Evolutionary conservation across 2,888 invertebrate species (phyloP).

Genomic region (Eustalomyia histrio): DNA sequence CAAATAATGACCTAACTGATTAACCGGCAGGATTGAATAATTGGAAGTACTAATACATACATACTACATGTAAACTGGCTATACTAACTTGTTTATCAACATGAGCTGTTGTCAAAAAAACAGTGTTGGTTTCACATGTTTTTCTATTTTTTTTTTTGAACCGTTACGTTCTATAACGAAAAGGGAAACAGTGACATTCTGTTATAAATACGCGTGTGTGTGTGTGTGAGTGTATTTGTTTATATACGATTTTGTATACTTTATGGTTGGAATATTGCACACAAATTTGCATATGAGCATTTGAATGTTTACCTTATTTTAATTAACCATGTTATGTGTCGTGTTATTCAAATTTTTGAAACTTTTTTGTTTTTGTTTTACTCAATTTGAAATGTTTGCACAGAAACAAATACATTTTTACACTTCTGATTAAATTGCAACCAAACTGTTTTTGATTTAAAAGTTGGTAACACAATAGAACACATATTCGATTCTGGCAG

Average conservation of each 20-base stretch:
- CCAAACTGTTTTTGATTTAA: too few species aligned
- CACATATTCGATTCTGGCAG: too few species aligned
- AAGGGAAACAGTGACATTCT: slow-evolving; percentile 49
- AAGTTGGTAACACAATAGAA: too few species aligned
- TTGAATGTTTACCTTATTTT: slow-evolving; percentile 57
- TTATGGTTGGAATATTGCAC: slow-evolving; percentile 17
- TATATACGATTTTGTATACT: slow-evolving; percentile 37
- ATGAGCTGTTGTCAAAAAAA: too few species aligned
- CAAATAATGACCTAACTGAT: too few species aligned
- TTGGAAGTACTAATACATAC: too few species aligned
- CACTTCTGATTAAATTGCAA: too few species aligned
- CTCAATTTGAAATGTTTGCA: slow-evolving; percentile 9
- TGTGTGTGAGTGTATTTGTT: slow-evolving; percentile 3
- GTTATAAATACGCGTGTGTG: background rate
- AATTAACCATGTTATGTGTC: slow-evolving; percentile 57
- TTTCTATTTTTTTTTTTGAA: slow-evolving; percentile 25
- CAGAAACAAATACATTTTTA: background rate
- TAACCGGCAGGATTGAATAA: too few species aligned
- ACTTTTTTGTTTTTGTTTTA: slow-evolving; percentile 15
- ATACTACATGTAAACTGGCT: background rate
- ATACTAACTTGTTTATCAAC: slow-evolving; percentile 14
- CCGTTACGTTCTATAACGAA: slow-evolving; percentile 36
- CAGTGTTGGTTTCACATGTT: background rate
- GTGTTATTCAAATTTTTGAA: slow-evolving; percentile 52
- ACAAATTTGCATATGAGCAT: slow-evolving; percentile 29